A percentile compares a stretch with the other conserved stretches of the same genome.
phyloP scores from a whole-genome alignment of 2,888 invertebrate species.

The Camptogramma bilineatum region DNA sequence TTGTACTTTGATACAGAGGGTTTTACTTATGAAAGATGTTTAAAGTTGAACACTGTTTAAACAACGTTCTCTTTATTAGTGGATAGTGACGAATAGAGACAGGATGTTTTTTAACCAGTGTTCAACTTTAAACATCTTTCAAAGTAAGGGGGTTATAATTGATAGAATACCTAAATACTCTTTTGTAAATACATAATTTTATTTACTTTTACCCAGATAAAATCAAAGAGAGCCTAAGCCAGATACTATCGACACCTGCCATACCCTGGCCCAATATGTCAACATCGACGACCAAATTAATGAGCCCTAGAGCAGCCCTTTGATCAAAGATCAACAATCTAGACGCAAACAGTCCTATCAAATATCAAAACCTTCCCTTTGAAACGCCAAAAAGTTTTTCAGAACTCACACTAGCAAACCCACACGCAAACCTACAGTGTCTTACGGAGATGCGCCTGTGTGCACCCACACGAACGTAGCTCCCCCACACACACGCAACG shows the following conservation, averaged over 20 bases:
- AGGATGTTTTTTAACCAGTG: too few species aligned
- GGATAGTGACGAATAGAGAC: too few species aligned
- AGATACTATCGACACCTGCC: conserved; percentile 10
- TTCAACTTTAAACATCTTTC: too few species aligned
- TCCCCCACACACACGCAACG: conserved; percentile 60
- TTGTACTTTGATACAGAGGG: too few species aligned
- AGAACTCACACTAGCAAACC: conserved; percentile 30
- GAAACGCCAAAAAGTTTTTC: conserved; percentile 42
- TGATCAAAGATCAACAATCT: conserved; percentile 25
- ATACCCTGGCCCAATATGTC: not conserved
- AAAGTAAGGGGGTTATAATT: too few species aligned
- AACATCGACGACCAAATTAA: conserved; percentile 11
- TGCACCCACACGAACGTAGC: conserved; percentile 49
- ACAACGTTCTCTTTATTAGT: too few species aligned
- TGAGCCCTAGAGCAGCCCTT: conserved; percentile 9
- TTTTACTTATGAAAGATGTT: too few species aligned
- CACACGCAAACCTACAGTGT: conserved; percentile 12
- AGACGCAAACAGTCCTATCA: conserved; percentile 30
- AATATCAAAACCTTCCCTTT: conserved; percentile 35
- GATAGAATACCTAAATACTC: too few species aligned
- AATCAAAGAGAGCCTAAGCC: not conserved
- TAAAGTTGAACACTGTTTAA: too few species aligned
- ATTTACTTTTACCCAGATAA: not conserved
- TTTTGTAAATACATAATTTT: not conserved
- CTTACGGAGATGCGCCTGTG: conserved; percentile 12